A percentile compares a stretch with the other conserved stretches of the same genome.
These are phyloP conservation scores for Apotomis turbidana DNA, from an alignment of 2,888 invertebrate species.

Conservation along the genomic window DNA sequence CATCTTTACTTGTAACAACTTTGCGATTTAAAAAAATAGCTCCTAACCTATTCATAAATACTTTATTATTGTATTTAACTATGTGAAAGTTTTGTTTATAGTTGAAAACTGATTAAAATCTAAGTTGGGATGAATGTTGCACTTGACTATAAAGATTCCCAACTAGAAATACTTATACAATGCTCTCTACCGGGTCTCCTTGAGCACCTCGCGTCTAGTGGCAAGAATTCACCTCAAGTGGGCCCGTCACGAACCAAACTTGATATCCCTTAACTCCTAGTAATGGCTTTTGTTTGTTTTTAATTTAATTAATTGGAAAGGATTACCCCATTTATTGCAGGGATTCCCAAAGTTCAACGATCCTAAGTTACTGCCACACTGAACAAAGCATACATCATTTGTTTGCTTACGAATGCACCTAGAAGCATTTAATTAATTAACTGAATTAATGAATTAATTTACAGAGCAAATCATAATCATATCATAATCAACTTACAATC, in stretches of 20 bases:
- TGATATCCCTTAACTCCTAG: conserved; percentile 62
- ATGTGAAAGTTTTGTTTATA: no score
- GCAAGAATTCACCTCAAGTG: conserved; percentile 21
- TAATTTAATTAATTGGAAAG: conserved; percentile 78
- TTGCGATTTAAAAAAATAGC: no score
- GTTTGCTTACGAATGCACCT: neutral
- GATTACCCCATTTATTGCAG: conserved; percentile 71
- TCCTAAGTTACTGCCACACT: conserved; percentile 48
- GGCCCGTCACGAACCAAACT: conserved; percentile 56
- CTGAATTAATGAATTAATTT: no score
- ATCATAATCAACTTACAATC: no score
- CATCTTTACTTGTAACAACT: no score
- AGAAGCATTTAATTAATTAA: neutral
- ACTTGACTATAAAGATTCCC: no score
- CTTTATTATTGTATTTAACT: no score
- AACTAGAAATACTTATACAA: neutral
- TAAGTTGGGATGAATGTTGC: no score
- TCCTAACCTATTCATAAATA: no score
- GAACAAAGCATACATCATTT: neutral
- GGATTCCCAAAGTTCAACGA: conserved; percentile 64
- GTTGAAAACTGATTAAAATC: no score
- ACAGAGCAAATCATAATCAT: no score
- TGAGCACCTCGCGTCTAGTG: neutral
- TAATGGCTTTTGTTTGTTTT: conserved; percentile 77
- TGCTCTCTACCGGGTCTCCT: neutral